Evolutionary conservation across 2,797 vertebrate genomes (phyloP), one percentile per base, ranked within the genome.

Genomic region (Carcharodon carcharias): DNA sequence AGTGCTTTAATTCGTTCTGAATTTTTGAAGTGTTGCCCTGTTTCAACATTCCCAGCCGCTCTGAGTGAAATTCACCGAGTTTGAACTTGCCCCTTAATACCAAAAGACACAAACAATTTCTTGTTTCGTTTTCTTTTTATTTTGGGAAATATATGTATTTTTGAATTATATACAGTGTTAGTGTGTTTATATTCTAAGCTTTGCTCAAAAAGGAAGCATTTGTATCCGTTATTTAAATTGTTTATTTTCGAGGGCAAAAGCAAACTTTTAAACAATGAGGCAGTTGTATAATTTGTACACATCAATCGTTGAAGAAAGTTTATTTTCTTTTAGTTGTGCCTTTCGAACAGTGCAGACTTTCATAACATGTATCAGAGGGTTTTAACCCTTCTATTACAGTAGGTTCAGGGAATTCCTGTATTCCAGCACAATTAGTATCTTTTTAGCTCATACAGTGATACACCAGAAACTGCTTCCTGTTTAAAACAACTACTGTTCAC

Each of bases 131-230:
- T 77, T 12, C 7, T 95, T 77, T 71, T 50, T 85, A 50, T 23
- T 71, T 95, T 95, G 45, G 50, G 94, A 35, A 31, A 56, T 50
- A 4, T 31, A 73, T 50, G 77, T 58, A 56, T 56, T 56, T 92
- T 77, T 95, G 28, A 77, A 95, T 73, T 50, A 73, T 73, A 56
- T 4, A 63, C 21, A 54, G 65, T 6, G 26, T 58, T 71, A 56
- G 45, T 50, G 67, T 50, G 67, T 18, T 69, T 95, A 35, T 45
- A 50, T 95, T 54, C 58, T 54, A 95, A 23, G 67, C 71, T 95
- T 73, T 95, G n/a, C 45, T 50, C 28, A 21, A 95, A 67, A 95
- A 95, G 93, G 65, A 95, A 95, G 69, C 45, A 54, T n/a, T 77
- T 56, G 54, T 40, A 56, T 73, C 94, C 50, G 69, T 95, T 71